Percentiles rank a stretch among this genome's conserved stretches.
phyloP scores from a whole-genome alignment of 2,797 vertebrate genomes.

The Halcyon badia region DNA sequence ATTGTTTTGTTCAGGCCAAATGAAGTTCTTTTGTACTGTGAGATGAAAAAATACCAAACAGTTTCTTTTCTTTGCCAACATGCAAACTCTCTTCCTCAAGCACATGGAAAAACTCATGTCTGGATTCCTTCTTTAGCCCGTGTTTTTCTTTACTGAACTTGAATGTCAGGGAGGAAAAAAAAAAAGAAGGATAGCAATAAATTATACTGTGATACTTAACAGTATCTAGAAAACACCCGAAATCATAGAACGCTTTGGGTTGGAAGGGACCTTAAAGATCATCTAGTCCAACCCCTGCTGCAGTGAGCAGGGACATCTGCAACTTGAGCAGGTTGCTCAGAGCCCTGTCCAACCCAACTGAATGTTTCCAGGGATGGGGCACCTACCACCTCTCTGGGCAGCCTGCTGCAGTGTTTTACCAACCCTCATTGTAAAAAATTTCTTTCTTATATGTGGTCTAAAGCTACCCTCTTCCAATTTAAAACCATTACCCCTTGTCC shows the following conservation, averaged over 20 bases:
- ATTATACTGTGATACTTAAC: not conserved
- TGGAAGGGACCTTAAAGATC: not conserved
- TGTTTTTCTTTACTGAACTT: not conserved
- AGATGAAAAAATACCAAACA: not conserved
- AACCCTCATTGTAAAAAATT: fast-evolving
- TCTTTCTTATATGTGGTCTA: not conserved
- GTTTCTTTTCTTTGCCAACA: not conserved
- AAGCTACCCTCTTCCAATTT: not conserved
- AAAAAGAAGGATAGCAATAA: not conserved
- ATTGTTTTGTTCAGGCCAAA: not conserved
- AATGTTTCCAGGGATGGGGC: not conserved
- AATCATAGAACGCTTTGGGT: not conserved
- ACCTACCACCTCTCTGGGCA: not conserved
- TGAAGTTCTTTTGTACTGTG: not conserved
- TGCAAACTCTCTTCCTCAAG: not conserved
- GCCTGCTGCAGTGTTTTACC: not conserved
- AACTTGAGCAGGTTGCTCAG: not conserved
- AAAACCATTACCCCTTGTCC: not conserved
- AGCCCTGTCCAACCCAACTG: fast-evolving
- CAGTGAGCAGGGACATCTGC: fast-evolving
- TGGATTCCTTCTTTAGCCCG: not conserved
- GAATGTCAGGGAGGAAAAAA: not conserved
- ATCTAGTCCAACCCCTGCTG: not conserved
- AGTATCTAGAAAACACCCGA: not conserved
- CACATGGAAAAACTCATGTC: not conserved